Conservation (phyloP, 1,140 invertebrate genomes). For the Tetramorium alpestre region DNA sequence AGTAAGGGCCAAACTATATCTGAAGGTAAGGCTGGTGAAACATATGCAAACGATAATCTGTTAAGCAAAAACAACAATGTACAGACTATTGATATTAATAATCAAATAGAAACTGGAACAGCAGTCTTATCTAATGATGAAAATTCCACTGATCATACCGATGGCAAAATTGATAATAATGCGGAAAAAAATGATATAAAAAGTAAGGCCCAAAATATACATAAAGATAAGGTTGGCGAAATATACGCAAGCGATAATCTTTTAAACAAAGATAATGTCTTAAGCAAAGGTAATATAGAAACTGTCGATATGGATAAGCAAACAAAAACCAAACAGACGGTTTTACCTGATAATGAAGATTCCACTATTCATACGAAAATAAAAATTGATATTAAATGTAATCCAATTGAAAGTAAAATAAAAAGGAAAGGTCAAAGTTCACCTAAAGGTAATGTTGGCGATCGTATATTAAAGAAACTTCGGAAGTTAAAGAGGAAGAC, state of each 20-base stretch:
- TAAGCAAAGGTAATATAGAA: neutral
- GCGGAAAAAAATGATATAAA: neutral
- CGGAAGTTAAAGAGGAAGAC: conserved; percentile 29
- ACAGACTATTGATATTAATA: no score
- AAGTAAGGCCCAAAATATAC: neutral
- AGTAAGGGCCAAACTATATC: neutral
- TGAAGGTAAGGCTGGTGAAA: neutral
- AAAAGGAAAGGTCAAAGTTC: neutral
- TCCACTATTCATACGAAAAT: neutral
- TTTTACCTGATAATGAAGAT: neutral
- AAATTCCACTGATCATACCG: no score
- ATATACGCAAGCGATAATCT: neutral
- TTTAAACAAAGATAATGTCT: neutral
- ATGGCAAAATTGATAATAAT: neutral
- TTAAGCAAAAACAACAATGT: neutral
- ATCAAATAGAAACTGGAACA: neutral
- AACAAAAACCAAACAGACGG: neutral
- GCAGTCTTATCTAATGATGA: no score
- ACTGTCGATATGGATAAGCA: neutral
- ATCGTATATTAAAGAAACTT: conserved; percentile 40
- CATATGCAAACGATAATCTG: neutral
- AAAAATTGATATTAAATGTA: neutral
- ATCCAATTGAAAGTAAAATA: neutral
- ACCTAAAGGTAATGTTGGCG: neutral
- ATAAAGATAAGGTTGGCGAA: neutral